phyloP scores from a whole-genome alignment of 2,797 vertebrate species.

The Tolypeutes matacus region DNA sequence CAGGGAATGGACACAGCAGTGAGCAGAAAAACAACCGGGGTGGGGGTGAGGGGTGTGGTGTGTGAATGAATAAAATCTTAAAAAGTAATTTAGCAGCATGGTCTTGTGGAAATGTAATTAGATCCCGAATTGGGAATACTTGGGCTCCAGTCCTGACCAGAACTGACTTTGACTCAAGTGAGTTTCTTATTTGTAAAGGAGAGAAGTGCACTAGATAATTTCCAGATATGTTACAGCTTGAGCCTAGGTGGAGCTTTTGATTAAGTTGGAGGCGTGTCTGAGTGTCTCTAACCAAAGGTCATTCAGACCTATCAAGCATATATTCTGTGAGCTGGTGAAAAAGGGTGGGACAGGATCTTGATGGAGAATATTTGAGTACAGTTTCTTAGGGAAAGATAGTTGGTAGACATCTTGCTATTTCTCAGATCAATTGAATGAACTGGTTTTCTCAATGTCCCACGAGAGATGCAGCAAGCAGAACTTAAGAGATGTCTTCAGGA shows the following conservation, averaged over 20 bases:
- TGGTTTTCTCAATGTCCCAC: background rate
- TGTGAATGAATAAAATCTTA: no score
- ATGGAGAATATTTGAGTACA: background rate
- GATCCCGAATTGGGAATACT: background rate
- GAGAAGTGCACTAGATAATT: background rate
- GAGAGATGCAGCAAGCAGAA: background rate
- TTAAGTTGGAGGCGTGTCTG: background rate
- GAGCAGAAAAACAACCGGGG: no score
- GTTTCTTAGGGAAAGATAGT: background rate
- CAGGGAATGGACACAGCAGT: no score
- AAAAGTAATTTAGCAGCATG: no score
- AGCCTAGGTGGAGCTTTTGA: background rate
- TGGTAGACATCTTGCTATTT: background rate
- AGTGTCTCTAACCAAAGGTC: background rate
- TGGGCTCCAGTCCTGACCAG: background rate
- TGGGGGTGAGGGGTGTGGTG: no score
- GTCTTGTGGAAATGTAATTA: background rate
- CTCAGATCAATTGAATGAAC: background rate
- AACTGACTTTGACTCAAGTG: background rate
- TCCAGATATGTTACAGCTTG: background rate
- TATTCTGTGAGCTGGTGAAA: background rate
- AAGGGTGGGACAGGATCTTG: background rate
- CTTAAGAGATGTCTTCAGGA: background rate
- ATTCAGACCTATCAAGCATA: background rate
- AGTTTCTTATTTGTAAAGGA: background rate